Conservation (phyloP, 2,113 vertebrate genomes). For the Toxostoma redivivum region DNA sequence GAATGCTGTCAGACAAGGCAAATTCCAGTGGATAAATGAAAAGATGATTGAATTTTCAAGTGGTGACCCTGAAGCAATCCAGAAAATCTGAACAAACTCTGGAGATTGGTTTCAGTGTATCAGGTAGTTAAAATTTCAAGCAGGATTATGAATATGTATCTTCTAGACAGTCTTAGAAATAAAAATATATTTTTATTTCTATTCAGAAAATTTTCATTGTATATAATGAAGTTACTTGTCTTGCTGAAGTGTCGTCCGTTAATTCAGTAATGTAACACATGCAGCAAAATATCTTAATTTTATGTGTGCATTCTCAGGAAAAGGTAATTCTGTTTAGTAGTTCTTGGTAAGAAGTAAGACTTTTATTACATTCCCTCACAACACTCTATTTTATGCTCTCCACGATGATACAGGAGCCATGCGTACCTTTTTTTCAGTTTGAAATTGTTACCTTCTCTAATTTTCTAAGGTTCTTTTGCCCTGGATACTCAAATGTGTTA, state of each 20-base stretch:
- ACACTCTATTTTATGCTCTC: background rate
- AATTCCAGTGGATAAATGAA: background rate
- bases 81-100: background rate
- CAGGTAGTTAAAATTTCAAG: background rate
- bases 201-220: background rate
- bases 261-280: background rate
- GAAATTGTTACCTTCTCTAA: background rate
- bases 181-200: background rate
- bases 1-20: fast-evolving
- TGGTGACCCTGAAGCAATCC: background rate
- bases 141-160: background rate
- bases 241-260: background rate
- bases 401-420: background rate
- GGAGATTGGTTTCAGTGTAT: background rate
- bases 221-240: background rate
- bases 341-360: background rate
- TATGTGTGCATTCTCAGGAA: background rate
- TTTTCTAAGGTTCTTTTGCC: background rate
- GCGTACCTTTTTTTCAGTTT: background rate
- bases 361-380: background rate
- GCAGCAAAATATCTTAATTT: background rate
- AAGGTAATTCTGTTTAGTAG: background rate
- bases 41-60: background rate
- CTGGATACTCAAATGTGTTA: background rate
- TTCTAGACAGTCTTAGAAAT: background rate